phyloP scores from a whole-genome alignment of 2,113 vertebrate species.

The Eublepharis macularius region DNA sequence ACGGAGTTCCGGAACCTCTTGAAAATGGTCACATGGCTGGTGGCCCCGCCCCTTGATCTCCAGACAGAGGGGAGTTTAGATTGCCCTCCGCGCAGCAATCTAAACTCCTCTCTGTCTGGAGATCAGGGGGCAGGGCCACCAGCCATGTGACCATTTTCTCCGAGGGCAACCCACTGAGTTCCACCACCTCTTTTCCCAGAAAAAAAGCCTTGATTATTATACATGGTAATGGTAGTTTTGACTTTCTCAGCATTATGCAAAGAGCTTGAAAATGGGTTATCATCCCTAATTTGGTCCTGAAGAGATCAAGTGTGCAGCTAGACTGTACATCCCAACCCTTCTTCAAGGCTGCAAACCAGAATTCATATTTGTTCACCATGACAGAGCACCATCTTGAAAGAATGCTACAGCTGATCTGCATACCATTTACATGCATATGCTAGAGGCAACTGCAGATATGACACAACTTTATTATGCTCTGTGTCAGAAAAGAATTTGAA shows the following conservation, averaged over 20 bases:
- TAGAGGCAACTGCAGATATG: not conserved
- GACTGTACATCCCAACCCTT: not conserved
- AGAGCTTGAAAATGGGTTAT: not conserved
- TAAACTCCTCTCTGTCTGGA: too few species aligned
- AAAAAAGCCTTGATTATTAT: too few species aligned
- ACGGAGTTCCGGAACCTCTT: too few species aligned
- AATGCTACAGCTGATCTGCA: not conserved
- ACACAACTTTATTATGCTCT: slow-evolving; percentile 3
- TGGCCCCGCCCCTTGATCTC: too few species aligned
- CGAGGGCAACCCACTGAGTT: too few species aligned
- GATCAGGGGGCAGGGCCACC: too few species aligned
- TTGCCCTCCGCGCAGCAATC: too few species aligned
- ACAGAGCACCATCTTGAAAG: not conserved
- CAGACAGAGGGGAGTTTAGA: too few species aligned
- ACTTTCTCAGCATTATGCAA: not conserved
- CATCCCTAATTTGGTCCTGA: not conserved
- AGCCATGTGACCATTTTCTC: too few species aligned
- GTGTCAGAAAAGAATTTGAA: slow-evolving; percentile 1
- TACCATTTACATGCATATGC: not conserved
- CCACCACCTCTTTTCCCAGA: too few species aligned
- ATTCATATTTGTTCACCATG: not conserved
- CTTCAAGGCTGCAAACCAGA: not conserved
- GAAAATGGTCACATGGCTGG: too few species aligned
- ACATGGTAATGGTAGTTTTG: not conserved
- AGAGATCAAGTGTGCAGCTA: not conserved